phyloP scores from a whole-genome alignment of 1,140 invertebrate genomes.

The Drosophila gunungcola region DNA sequence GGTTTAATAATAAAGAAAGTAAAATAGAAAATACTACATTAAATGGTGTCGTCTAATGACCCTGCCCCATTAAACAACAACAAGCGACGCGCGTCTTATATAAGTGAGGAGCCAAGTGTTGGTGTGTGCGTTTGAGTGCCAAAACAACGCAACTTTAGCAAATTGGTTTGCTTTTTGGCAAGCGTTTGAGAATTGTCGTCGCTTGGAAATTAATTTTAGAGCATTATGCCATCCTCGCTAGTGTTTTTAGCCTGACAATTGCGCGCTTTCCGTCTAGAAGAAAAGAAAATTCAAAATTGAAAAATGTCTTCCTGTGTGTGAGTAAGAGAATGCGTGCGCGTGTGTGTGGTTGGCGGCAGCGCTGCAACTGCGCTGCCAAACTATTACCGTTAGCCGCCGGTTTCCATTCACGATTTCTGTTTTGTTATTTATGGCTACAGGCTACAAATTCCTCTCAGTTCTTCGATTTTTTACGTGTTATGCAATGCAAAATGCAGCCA shows the following conservation, averaged over 20 bases:
- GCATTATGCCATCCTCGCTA: conserved; percentile 75
- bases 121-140: conserved; percentile 38
- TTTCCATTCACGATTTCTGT: conserved; percentile 53
- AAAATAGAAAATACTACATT: conserved; percentile 27
- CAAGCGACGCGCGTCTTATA: conserved; percentile 55
- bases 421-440: conserved; percentile 44
- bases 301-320: conserved; percentile 51
- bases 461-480: conserved; percentile 47
- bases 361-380: conserved; percentile 15
- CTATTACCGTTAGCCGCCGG: conserved; percentile 48
- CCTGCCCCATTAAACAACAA: conserved; percentile 69
- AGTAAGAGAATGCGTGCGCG: conserved; percentile 17
- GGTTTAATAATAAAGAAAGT: conserved; percentile 12
- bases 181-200: conserved; percentile 44
- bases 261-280: conserved; percentile 46
- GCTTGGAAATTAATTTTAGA: conserved; percentile 80
- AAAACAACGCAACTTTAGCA: conserved; percentile 69
- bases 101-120: conserved; percentile 49
- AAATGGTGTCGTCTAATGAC: conserved; percentile 73
- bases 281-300: conserved; percentile 38
- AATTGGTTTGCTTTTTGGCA: conserved; percentile 73
- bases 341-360: conserved; percentile 33
- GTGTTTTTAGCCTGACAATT: conserved; percentile 53
- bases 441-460: conserved; percentile 36
- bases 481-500: conserved; percentile 49